These are phyloP conservation scores for Cromileptes altivelis DNA, from an alignment of 2,113 vertebrate species.

Conservation along the genomic window DNA sequence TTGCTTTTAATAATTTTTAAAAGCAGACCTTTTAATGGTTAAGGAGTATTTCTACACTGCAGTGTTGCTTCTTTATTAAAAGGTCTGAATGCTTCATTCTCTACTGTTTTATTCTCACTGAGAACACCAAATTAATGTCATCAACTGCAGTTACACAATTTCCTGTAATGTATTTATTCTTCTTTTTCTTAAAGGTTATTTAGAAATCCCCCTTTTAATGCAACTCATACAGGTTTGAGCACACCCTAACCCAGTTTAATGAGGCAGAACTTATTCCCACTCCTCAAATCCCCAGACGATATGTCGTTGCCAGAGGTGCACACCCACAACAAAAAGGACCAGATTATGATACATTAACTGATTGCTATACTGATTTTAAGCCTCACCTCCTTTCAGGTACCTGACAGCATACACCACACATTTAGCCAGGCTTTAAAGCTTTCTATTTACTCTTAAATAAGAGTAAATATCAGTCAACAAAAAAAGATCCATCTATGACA, in stretches of 20 bases:
- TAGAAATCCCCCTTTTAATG: background rate
- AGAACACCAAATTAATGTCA: background rate
- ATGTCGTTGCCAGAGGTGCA: slow-evolving; percentile 19
- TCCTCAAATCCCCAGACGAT: slow-evolving; percentile 21
- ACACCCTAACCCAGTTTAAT: slow-evolving; percentile 7
- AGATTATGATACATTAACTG: background rate
- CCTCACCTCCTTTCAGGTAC: background rate
- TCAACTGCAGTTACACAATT: background rate
- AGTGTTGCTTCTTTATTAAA: background rate
- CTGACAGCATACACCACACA: background rate
- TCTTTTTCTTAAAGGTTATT: background rate
- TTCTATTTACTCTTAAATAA: background rate
- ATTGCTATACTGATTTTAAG: background rate
- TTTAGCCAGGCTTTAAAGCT: background rate
- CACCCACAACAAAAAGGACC: slow-evolving; percentile 3
- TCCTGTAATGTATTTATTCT: background rate
- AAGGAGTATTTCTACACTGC: no score
- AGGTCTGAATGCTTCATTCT: background rate
- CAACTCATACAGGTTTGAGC: background rate
- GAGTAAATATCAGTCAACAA: background rate
- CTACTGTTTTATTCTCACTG: background rate
- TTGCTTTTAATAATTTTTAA: background rate
- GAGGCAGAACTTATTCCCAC: slow-evolving; percentile 22
- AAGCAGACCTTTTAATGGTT: background rate
- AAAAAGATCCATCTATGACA: background rate